Percentiles rank a stretch among this genome's conserved stretches.
Conservation (phyloP, 2,113 vertebrate species). For the Takifugu flavidus region DNA sequence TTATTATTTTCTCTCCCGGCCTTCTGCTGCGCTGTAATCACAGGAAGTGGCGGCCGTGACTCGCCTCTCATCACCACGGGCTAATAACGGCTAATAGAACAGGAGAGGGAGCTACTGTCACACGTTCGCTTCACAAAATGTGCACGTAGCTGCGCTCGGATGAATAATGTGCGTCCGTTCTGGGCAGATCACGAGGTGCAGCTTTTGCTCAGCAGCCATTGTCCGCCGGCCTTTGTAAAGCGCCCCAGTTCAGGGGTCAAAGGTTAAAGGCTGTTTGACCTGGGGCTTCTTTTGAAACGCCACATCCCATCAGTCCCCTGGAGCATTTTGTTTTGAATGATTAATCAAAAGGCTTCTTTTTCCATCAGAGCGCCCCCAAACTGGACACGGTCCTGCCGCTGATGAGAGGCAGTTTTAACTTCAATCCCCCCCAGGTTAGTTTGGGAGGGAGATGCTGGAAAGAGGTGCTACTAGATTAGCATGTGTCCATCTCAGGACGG, state of each 20-base stretch:
- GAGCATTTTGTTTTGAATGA: constrained; percentile 62
- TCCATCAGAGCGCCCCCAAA: constrained; percentile 7
- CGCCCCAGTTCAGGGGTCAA: constrained; percentile 51
- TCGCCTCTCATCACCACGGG: constrained; percentile 58
- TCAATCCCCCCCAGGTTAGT: background rate
- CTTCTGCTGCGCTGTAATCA: constrained; percentile 68
- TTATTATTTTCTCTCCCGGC: constrained; percentile 42
- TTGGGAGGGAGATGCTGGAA: too few relatives aligned
- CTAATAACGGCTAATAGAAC: constrained; percentile 48
- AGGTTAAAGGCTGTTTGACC: constrained; percentile 71
- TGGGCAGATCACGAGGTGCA: constrained; percentile 15
- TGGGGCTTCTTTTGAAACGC: constrained; percentile 61
- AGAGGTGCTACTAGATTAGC: background rate
- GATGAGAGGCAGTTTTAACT: constrained; percentile 12
- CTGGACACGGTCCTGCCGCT: constrained; percentile 1
- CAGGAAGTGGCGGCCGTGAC: constrained; percentile 52
- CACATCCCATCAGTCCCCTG: constrained; percentile 65
- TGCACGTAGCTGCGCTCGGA: background rate
- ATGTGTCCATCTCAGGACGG: background rate
- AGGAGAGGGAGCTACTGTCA: too few relatives aligned
- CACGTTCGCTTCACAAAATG: too few relatives aligned
- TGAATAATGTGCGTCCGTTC: background rate
- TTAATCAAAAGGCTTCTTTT: constrained; percentile 54
- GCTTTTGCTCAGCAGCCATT: constrained; percentile 42
- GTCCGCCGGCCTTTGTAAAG: constrained; percentile 55